Base-by-base conservation (phyloP, 2,888 invertebrate species). In the Nycteola revayana region DNA sequence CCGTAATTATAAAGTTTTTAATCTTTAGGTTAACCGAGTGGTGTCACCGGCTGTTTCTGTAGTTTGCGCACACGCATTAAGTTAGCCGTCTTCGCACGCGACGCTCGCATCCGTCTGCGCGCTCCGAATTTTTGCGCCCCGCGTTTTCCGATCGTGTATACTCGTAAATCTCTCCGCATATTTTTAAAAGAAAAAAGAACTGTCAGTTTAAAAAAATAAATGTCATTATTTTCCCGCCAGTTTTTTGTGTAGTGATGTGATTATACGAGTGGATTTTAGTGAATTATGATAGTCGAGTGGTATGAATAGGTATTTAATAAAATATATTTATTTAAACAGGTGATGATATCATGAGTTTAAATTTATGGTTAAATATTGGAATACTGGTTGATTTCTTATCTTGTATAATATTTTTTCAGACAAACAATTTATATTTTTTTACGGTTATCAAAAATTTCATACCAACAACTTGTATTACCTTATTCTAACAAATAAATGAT, bases 71-170 rank as follows among this genome's bases (percentile, higher is more conserved):
- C 72, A 71, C 73, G 72, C 83, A 84, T 78, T 79, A 61, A 69
- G 75, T 69, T 62, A 65, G 49, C 46, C 69, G 75, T 50, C 70
- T 56, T 49, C 47, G 74, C 80, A 78, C 81, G 83, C 83, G 83
- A 78, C 84, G 83, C 84, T 72, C 84, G 83, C 75, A 65, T 74
- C 67, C 63, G 60, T 45, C 36, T 47, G 67, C 74, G 76, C 80
- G 79, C 70, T 68, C 66, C 49, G 65, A 66, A 73, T 62, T 60
- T 72, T 78, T 79, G 75, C 81, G 76, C 61, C 46, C 22, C 75
- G 77, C 75, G 70, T 60, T 60, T 61, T 57, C 51, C 61, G 60
- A 63, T 59, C 50, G 40, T 42, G 5, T 2, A 14, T 36, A n/a
- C n/a, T n/a, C n/a, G n/a, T n/a, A 46, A 41, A 59, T 46, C 50